phyloP scores from a whole-genome alignment of 2,113 vertebrate genomes.

The Stigmatopora argus region DNA sequence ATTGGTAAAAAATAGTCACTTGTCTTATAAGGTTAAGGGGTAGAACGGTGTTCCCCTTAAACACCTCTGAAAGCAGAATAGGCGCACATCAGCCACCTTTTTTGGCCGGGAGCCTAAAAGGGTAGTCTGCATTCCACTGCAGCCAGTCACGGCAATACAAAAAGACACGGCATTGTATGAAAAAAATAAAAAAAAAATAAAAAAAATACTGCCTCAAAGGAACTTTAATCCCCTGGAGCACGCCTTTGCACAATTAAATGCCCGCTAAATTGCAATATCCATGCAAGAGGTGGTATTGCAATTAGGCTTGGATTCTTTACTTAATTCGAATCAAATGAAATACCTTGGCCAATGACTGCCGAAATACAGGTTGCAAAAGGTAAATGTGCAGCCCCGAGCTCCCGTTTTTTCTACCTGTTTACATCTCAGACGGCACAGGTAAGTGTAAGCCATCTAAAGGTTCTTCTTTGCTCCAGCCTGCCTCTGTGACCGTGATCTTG shows the following conservation, averaged over 20 bases:
- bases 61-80: conserved; percentile 43
- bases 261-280: conserved; percentile 3
- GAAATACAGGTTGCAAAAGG: conserved; percentile 29
- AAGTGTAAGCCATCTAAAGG: conserved; percentile 24
- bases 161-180: conserved; percentile 7
- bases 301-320: conserved; percentile 12
- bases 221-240: conserved; percentile 25
- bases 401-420: conserved; percentile 41
- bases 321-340: conserved; percentile 22
- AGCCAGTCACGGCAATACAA: conserved; percentile 41
- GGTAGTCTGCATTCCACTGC: conserved; percentile 64
- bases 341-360: conserved; percentile 22
- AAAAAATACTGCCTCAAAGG: conserved; percentile 38
- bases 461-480: conserved; percentile 31
- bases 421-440: conserved; percentile 32
- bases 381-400: conserved; percentile 19
- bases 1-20: too few species aligned
- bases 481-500: conserved; percentile 57
- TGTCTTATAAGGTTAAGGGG: not conserved
- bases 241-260: conserved; percentile 1
- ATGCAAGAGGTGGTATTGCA: conserved; percentile 24
- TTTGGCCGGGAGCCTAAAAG: conserved; percentile 60
- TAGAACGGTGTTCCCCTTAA: not conserved
- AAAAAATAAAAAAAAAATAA: conserved; percentile 65
- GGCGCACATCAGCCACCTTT: conserved; percentile 58